Evolutionary conservation across 2,113 vertebrate genomes (phyloP).

Genomic region (Laticauda laticaudata): DNA sequence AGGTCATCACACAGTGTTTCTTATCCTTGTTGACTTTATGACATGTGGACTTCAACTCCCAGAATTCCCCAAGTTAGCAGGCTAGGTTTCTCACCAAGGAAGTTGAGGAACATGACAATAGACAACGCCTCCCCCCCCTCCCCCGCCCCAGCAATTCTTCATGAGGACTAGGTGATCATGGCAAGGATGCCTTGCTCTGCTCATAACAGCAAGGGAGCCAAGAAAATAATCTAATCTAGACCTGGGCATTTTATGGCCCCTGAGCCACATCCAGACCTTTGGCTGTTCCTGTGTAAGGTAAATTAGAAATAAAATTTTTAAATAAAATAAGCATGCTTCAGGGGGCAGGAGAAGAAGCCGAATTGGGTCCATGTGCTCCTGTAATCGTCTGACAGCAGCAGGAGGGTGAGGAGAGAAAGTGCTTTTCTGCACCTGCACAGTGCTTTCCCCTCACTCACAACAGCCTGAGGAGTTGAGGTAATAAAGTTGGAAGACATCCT

Average conservation of each 20-base stretch:
- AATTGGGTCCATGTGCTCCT: neutral
- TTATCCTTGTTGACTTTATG: neutral
- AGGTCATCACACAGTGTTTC: neutral
- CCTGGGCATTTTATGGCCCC: neutral
- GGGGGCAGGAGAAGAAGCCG: neutral
- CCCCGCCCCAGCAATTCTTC: neutral
- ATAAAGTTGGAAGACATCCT: neutral
- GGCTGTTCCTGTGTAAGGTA: neutral
- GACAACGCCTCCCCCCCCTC: neutral
- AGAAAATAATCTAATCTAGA: neutral
- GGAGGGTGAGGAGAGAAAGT: neutral
- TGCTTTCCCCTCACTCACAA: neutral
- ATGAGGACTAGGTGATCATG: neutral
- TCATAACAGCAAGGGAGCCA: neutral
- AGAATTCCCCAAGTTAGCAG: neutral
- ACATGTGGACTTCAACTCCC: neutral
- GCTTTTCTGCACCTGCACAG: neutral
- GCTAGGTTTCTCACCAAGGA: neutral
- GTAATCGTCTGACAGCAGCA: neutral
- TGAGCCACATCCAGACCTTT: neutral
- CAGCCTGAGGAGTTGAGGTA: neutral
- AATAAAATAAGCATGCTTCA: neutral
- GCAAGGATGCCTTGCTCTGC: neutral
- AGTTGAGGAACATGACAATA: neutral
- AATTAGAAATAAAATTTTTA: neutral